These are phyloP conservation scores for Diplolepis rosae DNA, from an alignment of 2,888 invertebrate genomes.

Conservation along the genomic window DNA sequence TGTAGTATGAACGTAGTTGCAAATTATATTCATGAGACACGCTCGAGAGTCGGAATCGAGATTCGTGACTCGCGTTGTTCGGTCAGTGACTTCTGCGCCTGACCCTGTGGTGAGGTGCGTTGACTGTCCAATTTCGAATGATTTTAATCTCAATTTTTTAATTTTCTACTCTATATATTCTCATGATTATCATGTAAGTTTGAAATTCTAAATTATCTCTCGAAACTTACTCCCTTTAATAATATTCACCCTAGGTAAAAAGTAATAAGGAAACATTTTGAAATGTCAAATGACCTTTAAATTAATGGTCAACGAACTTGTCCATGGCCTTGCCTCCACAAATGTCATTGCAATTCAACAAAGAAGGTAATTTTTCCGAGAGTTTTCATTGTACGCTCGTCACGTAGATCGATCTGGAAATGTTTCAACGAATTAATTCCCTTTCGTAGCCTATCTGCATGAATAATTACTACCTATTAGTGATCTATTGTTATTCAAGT, in stretches of 20 bases:
- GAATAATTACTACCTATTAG: no score
- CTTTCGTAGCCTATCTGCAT: no score
- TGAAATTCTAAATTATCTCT: neutral
- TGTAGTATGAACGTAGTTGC: neutral
- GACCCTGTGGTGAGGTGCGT: constrained; percentile 48
- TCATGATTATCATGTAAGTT: no score
- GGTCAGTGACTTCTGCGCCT: constrained; percentile 54
- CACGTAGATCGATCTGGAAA: constrained; percentile 23
- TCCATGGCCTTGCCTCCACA: constrained; percentile 9
- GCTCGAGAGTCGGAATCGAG: constrained; percentile 51
- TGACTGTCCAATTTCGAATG: constrained; percentile 50
- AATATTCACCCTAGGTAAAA: no score
- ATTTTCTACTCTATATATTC: constrained; percentile 23
- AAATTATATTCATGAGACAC: constrained; percentile 38
- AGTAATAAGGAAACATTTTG: no score
- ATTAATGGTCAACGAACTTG: neutral
- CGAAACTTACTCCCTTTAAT: no score
- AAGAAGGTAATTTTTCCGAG: constrained; percentile 24
- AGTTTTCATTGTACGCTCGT: constrained; percentile 7
- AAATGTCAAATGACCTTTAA: neutral
- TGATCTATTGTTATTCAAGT: no score
- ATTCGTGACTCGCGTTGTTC: constrained; percentile 53
- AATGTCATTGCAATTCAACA: constrained; percentile 21
- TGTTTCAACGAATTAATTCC: neutral
- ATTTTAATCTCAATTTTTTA: constrained; percentile 35